Evolutionary conservation across 2,113 vertebrate genomes (phyloP), one percentile per base, ranked within the genome.

Genomic region (Otolemur garnettii): DNA sequence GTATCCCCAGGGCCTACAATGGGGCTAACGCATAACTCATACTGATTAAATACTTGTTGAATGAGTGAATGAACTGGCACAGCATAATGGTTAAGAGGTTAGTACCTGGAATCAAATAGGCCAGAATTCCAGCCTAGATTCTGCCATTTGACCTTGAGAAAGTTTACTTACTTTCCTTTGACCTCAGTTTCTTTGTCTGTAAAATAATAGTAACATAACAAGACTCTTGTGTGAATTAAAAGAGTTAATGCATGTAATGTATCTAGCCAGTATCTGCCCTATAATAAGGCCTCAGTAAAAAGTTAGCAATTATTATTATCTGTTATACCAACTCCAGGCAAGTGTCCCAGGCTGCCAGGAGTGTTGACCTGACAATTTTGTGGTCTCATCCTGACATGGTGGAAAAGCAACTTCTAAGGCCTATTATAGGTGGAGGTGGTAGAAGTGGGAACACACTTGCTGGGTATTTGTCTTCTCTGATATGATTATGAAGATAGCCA

Each of bases 101-200:
- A 91, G 83, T 93, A 69, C 96, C 64, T 88, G 30, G 86, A 77
- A 77, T 97, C 69, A 86, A 60, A 94, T 8, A 92, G 42, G 87
- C 8, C 12, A 38, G 57, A 92, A 87, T 90, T 93, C 15, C 11
- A 93, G 45, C 12, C 81, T n/a, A 55, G 22, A 2, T 93, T 95
- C 83, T 93, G 62, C 30, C 42, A 33, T 90, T 50, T 95, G 91
- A 75, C 45, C 26, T 94, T 83, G 33, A 59, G 62, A 87, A 92
- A 93, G 68, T 71, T 80, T 83, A 90, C 33, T 60, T 86, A 86
- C 7, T 33, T 78, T 83, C 35, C 50, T n/a, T 83, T 72, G 78
- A 38, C 69, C 42, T 95, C 69, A 30, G 75, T 91, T 93, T 93
- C 66, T 45, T 93, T 80, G 59, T 92, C 28, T 87, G 60, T 93